phyloP scores from a whole-genome alignment of 2,113 vertebrate genomes.

The Brachyistius frenatus region DNA sequence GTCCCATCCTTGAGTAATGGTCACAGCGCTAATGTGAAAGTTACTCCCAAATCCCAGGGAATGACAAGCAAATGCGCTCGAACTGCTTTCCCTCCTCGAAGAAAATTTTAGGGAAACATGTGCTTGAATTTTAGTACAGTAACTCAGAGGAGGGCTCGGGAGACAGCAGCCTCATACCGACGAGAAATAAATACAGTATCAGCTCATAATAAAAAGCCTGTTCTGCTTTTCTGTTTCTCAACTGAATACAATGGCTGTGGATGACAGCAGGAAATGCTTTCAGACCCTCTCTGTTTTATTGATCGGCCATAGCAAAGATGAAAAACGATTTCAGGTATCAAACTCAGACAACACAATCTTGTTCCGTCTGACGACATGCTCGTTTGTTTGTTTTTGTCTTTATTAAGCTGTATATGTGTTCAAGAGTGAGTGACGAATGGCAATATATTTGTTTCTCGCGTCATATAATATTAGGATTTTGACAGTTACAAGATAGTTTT shows the following conservation, averaged over 20 bases:
- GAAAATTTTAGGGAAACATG: not conserved
- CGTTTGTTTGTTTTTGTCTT: not conserved
- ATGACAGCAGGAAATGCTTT: not conserved
- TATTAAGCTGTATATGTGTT: not conserved
- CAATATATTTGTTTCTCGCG: not conserved
- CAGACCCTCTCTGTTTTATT: conserved; percentile 20
- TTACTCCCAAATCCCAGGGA: conserved; percentile 7
- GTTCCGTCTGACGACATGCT: not conserved
- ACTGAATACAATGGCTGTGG: not conserved
- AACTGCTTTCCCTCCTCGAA: not conserved
- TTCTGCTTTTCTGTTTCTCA: conserved; percentile 40
- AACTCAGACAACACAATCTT: not conserved
- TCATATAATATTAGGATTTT: not conserved
- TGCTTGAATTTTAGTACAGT: conserved; percentile 1
- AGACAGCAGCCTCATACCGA: conserved; percentile 20
- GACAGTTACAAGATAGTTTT: not conserved
- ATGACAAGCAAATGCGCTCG: not conserved
- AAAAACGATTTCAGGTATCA: not conserved
- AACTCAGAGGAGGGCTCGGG: conserved; percentile 37
- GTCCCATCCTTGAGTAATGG: conserved; percentile 1
- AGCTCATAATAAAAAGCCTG: conserved; percentile 39
- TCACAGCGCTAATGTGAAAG: not conserved
- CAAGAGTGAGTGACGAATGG: not conserved
- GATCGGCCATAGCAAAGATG: not conserved
- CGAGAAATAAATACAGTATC: conserved; percentile 47